Base-by-base conservation (phyloP, 2,797 vertebrate genomes). In the Epinephelus awoara region DNA sequence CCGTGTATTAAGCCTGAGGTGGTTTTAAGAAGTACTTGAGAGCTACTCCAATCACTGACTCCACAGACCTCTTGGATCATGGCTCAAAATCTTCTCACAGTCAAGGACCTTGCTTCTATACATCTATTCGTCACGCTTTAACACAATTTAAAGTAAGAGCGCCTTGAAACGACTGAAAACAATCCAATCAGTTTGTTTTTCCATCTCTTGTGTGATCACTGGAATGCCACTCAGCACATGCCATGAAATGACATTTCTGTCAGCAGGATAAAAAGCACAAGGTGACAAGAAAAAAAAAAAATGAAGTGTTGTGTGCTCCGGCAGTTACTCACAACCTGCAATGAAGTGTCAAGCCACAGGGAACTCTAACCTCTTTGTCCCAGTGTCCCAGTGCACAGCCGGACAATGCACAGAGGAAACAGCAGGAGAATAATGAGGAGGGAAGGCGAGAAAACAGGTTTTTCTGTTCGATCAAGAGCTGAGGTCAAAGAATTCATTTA, bases 301-400 rank as follows among this genome's bases (percentile, higher is more conserved):
- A 34, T 64, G 55, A 72, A 55, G 42, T 72, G 75, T 23, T 19
- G 27, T 27, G 49, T 75, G n/a, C 64, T 55, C 67, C 47, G 58
- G 54, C 42, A 83, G 76, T 67, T 62, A 78, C 69, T 80, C 68
- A 67, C 54, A 73, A 50, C 21, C 63, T 59, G 56, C 81, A 71
- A 82, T 84, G 79, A 73, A 72, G 83, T 90, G 84, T 88, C 79
- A 82, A 75, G 66, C 72, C 72, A 81, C 72, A 21, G 55, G 49
- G 61, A 65, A 76, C 12, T 80, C 29, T 85, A 65, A 77, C 70
- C 82, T 80, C 70, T 75, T 5, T 57, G 72, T 70, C 67, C 57
- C 52, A 4, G 50, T 27, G 84, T 87, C 75, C 62, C 72, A 17
- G 51, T 5, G 18, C 54, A 67, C 65, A 63, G 51, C 13, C 21